Conservation (phyloP, 2,888 invertebrate species). For the Drosophila monieri region DNA sequence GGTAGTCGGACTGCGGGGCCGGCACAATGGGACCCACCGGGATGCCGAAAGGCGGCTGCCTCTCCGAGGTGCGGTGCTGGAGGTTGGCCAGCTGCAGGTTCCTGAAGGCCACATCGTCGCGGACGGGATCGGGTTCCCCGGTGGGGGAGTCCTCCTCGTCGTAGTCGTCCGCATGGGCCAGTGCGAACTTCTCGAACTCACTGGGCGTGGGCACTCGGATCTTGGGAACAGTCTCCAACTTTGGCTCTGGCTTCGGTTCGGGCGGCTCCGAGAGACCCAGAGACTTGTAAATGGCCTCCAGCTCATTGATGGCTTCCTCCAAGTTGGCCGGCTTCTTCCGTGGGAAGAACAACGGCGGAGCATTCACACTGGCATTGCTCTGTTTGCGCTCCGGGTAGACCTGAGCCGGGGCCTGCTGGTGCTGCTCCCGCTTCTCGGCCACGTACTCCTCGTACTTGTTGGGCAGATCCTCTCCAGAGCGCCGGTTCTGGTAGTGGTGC, state of each 20-base stretch:
- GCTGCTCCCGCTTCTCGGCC: conserved; percentile 79
- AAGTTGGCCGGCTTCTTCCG: conserved; percentile 89
- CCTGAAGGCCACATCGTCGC: conserved; percentile 93
- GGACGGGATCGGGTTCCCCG: conserved; percentile 92
- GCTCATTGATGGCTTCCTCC: conserved; percentile 94
- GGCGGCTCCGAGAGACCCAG: conserved; percentile 89
- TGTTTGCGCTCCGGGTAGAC: conserved; percentile 79
- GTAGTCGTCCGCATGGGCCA: conserved; percentile 86
- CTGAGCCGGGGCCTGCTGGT: conserved; percentile 72
- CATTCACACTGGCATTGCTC: conserved; percentile 24
- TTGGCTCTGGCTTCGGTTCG: conserved; percentile 9
- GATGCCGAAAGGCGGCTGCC: conserved; percentile 95
- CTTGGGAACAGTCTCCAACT: conserved; percentile 42
- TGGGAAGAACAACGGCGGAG: conserved; percentile 72
- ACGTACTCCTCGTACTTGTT: conserved; percentile 84
- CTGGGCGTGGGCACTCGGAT: conserved; percentile 77
- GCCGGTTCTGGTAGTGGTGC: conserved; percentile 78
- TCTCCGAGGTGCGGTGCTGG: conserved; percentile 89
- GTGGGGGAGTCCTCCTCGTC: conserved; percentile 85
- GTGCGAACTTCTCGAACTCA: conserved; percentile 82
- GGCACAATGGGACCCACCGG: conserved; percentile 93
- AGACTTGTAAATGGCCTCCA: conserved; percentile 96
- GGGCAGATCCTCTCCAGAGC: conserved; percentile 75
- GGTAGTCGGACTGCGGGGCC: conserved; percentile 92
- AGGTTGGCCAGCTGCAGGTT: conserved; percentile 91